Percentiles rank a stretch among this genome's conserved stretches.
Conservation (phyloP, 1,140 invertebrate species). For the Medauroidea extradentata region DNA sequence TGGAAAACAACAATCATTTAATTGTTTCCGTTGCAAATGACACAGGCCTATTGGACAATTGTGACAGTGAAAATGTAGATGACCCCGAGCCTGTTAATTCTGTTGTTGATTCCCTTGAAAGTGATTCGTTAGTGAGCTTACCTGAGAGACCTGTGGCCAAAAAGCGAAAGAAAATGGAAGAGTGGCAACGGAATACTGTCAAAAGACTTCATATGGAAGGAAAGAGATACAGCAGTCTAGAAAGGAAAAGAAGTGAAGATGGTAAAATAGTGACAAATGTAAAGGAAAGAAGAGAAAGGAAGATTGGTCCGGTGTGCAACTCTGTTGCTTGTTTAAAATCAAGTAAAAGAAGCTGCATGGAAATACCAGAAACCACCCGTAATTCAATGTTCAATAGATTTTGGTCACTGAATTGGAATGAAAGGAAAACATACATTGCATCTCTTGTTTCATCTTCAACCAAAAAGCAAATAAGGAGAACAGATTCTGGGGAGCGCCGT, state of each 20-base stretch:
- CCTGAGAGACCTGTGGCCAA: too few species aligned
- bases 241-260: background rate
- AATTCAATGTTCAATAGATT: background rate
- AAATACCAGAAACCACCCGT: background rate
- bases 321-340: background rate
- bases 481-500: background rate
- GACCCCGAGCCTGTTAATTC: too few species aligned
- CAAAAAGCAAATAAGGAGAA: background rate
- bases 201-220: conserved; percentile 22
- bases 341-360: background rate
- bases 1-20: too few species aligned
- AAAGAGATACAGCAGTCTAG: background rate
- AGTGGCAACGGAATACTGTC: too few species aligned
- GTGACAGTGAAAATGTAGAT: too few species aligned
- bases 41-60: too few species aligned
- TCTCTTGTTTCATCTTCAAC: background rate
- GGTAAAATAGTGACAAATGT: background rate
- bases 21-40: too few species aligned
- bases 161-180: too few species aligned
- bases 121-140: too few species aligned
- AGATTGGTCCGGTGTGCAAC: background rate
- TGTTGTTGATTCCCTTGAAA: too few species aligned
- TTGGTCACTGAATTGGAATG: background rate
- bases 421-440: background rate
- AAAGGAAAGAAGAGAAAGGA: background rate